Base-by-base conservation (phyloP, 1,140 invertebrate genomes). In the Lasioglossum baleicum region DNA sequence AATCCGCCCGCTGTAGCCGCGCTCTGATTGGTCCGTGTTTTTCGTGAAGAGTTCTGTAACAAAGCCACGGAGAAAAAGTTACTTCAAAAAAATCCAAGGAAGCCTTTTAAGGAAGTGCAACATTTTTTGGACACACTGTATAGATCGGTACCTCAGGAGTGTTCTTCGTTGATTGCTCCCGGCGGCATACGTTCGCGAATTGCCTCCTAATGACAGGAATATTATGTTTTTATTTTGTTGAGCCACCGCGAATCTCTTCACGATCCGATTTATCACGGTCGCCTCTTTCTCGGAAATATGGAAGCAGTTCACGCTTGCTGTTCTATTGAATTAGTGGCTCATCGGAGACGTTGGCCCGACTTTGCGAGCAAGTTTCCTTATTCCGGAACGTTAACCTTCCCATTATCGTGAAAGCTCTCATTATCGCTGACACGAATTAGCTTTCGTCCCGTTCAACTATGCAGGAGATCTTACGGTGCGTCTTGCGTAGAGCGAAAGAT, bases 371-470 rank as follows among this genome's bases (percentile, higher is more conserved):
- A 78, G 40, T 58, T 79, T 58, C 61, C 20, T 48, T 44, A 56
- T 65, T 61, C 42, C 58, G 40, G 22, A 35, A 17, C 76, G 70
- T 79, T 73, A 65, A 73, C 60, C 60, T 61, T 69, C 68, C 83
- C 70, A 72, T 84, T 81, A 81, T 67, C 70, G 80, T 67, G 75
- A 75, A 79, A 53, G 76, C 44, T 73, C 76, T 79, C 76, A 66
- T 79, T 79, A 79, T 79, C 76, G 48, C 61, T 58, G 76, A 85
- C 84, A 82, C 76, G 83, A 77, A 79, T 82, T 79, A 71, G 71
- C 84, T 85, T 67, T 82, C 80, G 56, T 6, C n/a, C n/a, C 42
- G 70, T 68, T 85, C 44, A 85, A 85, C 51, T 82, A 85, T 85
- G 79, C 69, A 85, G 40, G 42, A 84, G 67, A 6, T 13, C 0